A percentile compares a stretch with the other conserved stretches of the same genome.
Conservation (phyloP, 1,140 invertebrate species). For the Aphelenchoides fujianensis region DNA sequence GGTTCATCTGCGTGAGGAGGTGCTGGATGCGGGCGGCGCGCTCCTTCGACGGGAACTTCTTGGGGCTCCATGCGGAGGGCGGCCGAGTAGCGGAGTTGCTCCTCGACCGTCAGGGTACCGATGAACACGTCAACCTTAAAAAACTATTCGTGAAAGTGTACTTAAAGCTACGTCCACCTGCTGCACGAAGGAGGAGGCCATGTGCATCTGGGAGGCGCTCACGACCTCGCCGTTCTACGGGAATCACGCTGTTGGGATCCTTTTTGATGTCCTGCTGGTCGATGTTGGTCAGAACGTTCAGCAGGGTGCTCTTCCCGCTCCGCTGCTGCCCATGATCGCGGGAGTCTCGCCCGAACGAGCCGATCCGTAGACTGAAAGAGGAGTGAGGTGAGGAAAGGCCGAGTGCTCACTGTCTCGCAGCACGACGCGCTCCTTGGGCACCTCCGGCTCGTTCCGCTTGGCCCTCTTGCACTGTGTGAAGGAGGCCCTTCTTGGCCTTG, state of each 20-base stretch:
- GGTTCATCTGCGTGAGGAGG: constrained; percentile 50
- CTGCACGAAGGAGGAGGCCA: constrained; percentile 64
- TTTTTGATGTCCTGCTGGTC: neutral
- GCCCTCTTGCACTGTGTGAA: no score
- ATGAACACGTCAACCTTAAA: no score
- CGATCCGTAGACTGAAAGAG: constrained; percentile 1
- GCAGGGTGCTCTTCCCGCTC: constrained; percentile 56
- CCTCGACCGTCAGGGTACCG: constrained; percentile 66
- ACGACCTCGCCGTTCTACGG: constrained; percentile 16
- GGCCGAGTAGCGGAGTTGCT: constrained; percentile 67
- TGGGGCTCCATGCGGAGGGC: constrained; percentile 20
- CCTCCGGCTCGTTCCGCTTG: constrained; percentile 56
- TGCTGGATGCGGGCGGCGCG: constrained; percentile 23
- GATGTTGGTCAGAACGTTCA: constrained; percentile 33
- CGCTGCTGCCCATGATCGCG: constrained; percentile 62
- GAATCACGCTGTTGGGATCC: neutral
- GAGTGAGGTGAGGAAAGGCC: neutral
- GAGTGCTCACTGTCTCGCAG: neutral
- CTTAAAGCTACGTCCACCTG: no score
- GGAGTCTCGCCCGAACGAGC: constrained; percentile 62
- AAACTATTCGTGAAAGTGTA: no score
- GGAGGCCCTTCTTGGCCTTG: neutral
- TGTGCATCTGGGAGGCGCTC: constrained; percentile 50
- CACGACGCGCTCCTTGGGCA: constrained; percentile 31
- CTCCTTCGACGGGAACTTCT: neutral